Evolutionary conservation across 2,888 invertebrate genomes (phyloP).

Genomic region (Epiblema foenella): DNA sequence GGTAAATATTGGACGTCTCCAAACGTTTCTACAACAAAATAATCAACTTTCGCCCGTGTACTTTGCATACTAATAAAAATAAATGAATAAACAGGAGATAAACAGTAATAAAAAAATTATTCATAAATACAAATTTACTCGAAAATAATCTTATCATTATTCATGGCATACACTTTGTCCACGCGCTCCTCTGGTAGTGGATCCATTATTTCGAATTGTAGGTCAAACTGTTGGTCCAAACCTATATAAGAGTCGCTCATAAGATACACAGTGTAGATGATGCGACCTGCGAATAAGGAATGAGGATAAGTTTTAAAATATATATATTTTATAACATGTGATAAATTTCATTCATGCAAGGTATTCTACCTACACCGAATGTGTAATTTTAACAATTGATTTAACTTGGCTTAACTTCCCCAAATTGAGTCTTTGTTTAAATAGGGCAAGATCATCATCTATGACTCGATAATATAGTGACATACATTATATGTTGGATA

Average conservation of each 20-base stretch:
- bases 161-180: conserved; percentile 62
- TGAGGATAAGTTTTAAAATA: not conserved
- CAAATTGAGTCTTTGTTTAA: no score
- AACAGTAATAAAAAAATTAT: conserved; percentile 56
- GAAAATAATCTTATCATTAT: conserved; percentile 70
- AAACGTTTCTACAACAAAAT: not conserved
- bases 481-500: no score
- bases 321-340: no score
- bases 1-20: no score
- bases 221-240: conserved; percentile 94
- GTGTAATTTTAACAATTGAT: no score
- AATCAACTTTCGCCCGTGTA: not conserved
- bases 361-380: no score
- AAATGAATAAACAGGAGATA: conserved; percentile 43
- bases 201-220: conserved; percentile 82
- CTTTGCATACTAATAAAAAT: conserved; percentile 22
- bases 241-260: conserved; percentile 97
- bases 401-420: no score
- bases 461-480: no score
- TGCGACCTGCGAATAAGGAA: conserved; percentile 85
- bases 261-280: conserved; percentile 91
- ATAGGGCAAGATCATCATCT: no score
- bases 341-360: no score
- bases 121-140: conserved; percentile 57
- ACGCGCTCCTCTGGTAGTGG: conserved; percentile 68